Evolutionary conservation across 2,797 vertebrate species (phyloP).

Genomic region (Simalia tracyae): DNA sequence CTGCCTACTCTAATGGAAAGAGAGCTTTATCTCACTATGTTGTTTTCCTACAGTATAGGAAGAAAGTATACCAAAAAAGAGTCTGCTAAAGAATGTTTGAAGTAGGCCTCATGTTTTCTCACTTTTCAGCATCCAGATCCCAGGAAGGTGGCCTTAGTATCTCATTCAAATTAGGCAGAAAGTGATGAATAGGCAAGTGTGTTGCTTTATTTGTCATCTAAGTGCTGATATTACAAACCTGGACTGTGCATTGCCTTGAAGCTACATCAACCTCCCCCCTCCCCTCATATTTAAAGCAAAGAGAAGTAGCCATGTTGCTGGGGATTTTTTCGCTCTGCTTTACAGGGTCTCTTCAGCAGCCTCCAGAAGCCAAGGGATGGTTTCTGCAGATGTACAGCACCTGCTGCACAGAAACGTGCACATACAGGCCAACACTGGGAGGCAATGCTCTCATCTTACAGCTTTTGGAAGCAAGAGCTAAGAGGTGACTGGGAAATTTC

Average conservation of each 20-base stretch:
- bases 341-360: too few relatives aligned
- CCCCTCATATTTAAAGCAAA: not conserved
- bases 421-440: not conserved
- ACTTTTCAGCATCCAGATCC: not conserved
- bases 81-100: not conserved
- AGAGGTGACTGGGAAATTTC: too few relatives aligned
- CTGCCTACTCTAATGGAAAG: not conserved
- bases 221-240: not conserved
- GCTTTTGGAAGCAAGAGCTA: too few relatives aligned
- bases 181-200: not conserved
- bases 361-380: too few relatives aligned
- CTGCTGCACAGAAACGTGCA: too few relatives aligned
- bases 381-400: not conserved
- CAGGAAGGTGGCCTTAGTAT: not conserved
- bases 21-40: not conserved
- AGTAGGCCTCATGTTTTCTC: not conserved
- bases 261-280: too few relatives aligned
- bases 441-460: not conserved
- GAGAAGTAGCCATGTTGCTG: not conserved
- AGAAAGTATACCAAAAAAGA: not conserved
- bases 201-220: not conserved
- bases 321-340: not conserved
- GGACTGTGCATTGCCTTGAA: not conserved
- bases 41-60: not conserved
- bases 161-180: not conserved